Evolutionary conservation across 2,797 vertebrate genomes (phyloP), one percentile per base, ranked within the genome.

Genomic region (Ceryle rudis): DNA sequence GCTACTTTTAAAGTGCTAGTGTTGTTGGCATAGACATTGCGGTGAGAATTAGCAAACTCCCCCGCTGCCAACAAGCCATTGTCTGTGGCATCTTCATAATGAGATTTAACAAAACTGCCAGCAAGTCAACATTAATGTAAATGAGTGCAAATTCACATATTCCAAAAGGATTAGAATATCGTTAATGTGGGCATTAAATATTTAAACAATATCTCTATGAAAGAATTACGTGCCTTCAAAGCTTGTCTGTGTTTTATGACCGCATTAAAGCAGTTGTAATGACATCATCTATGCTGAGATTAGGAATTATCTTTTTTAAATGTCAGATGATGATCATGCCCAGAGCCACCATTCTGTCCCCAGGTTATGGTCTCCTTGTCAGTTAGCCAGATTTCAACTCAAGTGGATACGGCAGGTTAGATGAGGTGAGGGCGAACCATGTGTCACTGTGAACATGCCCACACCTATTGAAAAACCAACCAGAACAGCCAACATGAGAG

Each of bases 151-250:
- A 92, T 93, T 91, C 55, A 70, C 86, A 69, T 72, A 78, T 95
- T 95, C 90, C 81, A 86, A 92, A 96, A 91, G 96, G 95, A 96
- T 97, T 97, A 93, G 92, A 91, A 91, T 95, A 90, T 92, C 92
- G 95, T 97, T 97, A 97, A 94, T 97, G 88, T 74, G 44, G 62
- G 75, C 86, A 95, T 97, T 96, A 98, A 97, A 97, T 96, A 97
- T 97, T 97, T 96, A 97, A 97, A 95, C 93, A 92, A 91, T 96
- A 87, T 95, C 86, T 87, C 86, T 89, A 83, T 88, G 86, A 93
- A 96, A 88, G 93, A 96, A 96, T 89, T 89, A 90, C 74, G 74
- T 78, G 74, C 70, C 93, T 95, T 95, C 86, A 87, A 91, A 79
- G 46, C 83, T 75, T 66, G 65, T 66, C 74, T 90, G 67, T 79